Evolutionary conservation across 2,113 vertebrate species (phyloP).

Genomic region (Carlito syrichta): DNA sequence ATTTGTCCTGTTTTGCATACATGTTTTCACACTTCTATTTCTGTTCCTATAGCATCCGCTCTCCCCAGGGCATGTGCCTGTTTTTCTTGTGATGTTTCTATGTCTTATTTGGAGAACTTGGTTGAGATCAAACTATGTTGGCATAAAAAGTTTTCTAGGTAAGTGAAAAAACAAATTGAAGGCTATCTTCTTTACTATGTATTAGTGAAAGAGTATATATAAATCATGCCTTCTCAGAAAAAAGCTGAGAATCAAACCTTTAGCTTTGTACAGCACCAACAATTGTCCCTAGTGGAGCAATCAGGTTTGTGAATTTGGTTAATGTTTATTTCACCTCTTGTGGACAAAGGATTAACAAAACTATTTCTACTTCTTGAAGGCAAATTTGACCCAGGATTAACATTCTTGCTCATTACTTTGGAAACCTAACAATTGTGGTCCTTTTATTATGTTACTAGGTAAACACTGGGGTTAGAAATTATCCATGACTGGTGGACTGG

Average conservation of each 20-base stretch:
- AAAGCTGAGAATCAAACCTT: not conserved
- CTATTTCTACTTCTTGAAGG: not conserved
- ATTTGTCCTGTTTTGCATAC: not conserved
- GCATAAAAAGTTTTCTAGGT: not conserved
- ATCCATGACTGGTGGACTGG: not conserved
- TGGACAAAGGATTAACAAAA: not conserved
- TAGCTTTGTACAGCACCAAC: not conserved
- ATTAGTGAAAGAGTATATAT: not conserved
- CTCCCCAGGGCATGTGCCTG: not conserved
- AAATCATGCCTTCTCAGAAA: not conserved
- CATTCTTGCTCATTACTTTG: not conserved
- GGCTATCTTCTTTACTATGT: not conserved
- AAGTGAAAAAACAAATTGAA: not conserved
- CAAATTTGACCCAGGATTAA: not conserved
- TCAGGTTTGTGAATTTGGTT: not conserved
- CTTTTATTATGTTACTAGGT: not conserved
- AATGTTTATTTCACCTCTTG: not conserved
- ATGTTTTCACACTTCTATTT: not conserved
- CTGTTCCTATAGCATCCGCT: not conserved
- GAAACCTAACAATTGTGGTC: not conserved
- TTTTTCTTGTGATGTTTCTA: not conserved
- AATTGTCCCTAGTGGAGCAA: not conserved
- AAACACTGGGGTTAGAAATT: not conserved
- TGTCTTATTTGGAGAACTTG: not conserved
- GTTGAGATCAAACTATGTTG: not conserved